Evolutionary conservation across 2,888 invertebrate species (phyloP).

Genomic region (Acleris cristana): DNA sequence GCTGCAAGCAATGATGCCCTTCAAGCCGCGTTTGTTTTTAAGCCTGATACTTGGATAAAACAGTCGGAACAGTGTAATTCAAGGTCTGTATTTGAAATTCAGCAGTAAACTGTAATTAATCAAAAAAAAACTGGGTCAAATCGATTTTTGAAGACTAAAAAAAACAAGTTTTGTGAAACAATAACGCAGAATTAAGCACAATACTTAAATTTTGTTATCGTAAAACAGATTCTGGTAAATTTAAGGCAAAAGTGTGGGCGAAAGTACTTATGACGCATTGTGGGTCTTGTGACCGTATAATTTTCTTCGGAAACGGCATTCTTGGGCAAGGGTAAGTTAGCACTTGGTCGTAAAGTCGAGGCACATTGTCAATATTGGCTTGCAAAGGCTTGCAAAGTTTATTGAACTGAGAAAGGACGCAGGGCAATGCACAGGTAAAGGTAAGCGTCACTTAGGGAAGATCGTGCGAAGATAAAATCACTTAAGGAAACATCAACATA

Average conservation of each 20-base stretch:
- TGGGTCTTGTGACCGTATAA: constrained; percentile 16
- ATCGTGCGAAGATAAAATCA: constrained; percentile 33
- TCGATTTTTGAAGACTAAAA: not conserved
- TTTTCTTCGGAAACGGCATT: constrained; percentile 32
- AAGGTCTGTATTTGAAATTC: no score
- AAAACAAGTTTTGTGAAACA: not conserved
- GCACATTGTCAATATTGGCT: constrained; percentile 64
- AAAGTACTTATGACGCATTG: constrained; percentile 7
- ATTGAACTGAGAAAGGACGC: constrained; percentile 59
- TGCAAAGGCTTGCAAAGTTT: constrained; percentile 50
- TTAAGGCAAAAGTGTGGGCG: constrained; percentile 11
- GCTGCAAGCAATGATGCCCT: no score
- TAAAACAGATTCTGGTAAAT: not conserved
- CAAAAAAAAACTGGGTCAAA: not conserved
- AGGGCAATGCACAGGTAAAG: constrained; percentile 55
- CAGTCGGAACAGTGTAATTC: no score
- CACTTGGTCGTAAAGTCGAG: constrained; percentile 56
- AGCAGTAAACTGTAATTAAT: no score
- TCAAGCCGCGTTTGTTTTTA: no score
- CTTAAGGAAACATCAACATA: constrained; percentile 7
- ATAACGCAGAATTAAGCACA: not conserved
- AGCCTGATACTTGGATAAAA: no score
- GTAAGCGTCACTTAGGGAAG: constrained; percentile 47
- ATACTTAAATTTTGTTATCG: not conserved
- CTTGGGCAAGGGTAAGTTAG: constrained; percentile 44